Evolutionary conservation across 2,797 vertebrate genomes (phyloP).

Genomic region (Sardinella longiceps): DNA sequence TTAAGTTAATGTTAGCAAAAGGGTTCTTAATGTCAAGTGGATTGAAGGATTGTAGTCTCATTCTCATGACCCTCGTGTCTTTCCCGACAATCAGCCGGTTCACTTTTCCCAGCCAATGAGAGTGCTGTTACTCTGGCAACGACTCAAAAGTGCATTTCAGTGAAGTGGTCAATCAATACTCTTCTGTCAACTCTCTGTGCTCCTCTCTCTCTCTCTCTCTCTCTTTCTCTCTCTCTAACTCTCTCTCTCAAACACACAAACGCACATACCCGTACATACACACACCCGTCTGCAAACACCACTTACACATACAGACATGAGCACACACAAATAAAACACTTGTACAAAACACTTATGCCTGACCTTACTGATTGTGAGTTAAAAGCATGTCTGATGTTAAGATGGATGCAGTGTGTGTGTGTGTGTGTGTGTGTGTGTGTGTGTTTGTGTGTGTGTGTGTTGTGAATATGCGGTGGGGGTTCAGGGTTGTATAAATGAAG

Average conservation of each 20-base stretch:
- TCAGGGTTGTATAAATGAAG: too few species aligned
- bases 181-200: conserved; percentile 45
- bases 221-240: not conserved
- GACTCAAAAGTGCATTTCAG: conserved; percentile 46
- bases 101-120: not conserved
- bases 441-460: not conserved
- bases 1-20: not conserved
- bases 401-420: conserved; percentile 54
- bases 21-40: not conserved
- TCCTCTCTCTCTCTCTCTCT: not conserved
- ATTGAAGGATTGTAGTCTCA: not conserved
- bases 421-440: conserved; percentile 54
- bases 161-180: conserved; percentile 68
- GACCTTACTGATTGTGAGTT: conserved; percentile 14
- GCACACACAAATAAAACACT: not conserved
- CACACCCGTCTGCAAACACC: not conserved
- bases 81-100: not conserved
- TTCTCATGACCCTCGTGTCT: not conserved
- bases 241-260: not conserved
- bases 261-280: not conserved
- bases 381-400: conserved; percentile 2
- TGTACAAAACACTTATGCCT: not conserved
- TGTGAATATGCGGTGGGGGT: too few species aligned
- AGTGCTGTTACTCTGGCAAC: conserved; percentile 60
- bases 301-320: not conserved